phyloP scores from a whole-genome alignment of 2,113 vertebrate genomes.

The Irena cyanogastra region DNA sequence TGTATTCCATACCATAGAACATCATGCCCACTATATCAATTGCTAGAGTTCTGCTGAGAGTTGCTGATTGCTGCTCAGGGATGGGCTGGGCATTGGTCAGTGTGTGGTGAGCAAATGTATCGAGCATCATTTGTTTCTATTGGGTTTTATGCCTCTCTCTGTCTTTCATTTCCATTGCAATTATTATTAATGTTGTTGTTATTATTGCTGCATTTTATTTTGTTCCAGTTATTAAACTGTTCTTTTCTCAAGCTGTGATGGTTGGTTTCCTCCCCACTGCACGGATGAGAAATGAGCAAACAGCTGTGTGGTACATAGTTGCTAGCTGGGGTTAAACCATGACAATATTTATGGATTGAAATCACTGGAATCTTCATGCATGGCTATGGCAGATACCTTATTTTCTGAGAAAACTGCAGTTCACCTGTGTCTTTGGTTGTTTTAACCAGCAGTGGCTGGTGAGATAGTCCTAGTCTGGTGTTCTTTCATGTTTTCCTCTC shows the following conservation, averaged over 20 bases:
- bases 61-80: neutral
- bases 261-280: neutral
- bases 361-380: neutral
- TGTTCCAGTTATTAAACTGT: neutral
- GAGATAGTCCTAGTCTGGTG: neutral
- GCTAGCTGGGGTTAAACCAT: neutral
- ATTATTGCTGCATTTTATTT: neutral
- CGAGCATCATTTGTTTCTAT: neutral
- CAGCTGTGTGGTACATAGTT: neutral
- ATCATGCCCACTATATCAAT: accelerated
- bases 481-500: neutral
- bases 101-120: neutral
- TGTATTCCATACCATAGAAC: accelerated
- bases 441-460: neutral
- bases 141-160: neutral
- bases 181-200: neutral
- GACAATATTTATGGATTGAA: neutral
- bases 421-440: neutral
- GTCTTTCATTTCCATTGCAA: neutral
- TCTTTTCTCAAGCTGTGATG: neutral
- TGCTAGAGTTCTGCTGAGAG: neutral
- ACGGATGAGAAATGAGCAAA: neutral
- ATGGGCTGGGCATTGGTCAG: neutral
- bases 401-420: neutral
- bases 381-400: neutral